Evolutionary conservation across 2,797 vertebrate genomes (phyloP), one percentile per base, ranked within the genome.

Genomic region (Leuciscus waleckii): DNA sequence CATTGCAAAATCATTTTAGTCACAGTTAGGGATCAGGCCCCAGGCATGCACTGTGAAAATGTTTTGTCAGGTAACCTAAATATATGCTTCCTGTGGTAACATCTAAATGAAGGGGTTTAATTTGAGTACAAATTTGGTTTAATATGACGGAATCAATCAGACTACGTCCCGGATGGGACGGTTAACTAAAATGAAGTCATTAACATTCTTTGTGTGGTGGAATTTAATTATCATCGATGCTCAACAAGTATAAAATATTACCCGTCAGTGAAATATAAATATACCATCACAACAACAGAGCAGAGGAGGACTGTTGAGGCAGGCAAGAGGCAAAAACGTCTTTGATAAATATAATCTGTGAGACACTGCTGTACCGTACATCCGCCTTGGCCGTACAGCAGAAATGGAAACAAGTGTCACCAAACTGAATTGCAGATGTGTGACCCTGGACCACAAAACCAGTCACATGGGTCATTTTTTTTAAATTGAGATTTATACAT

Each of bases 11-110:
- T 79, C 0, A 39, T 73, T 69, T 41, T 26, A 35, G 81, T 82
- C 81, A 65, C 37, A 65, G 46, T 80, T 54, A 70, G 68, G 39
- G 43, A 75, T 79, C 61, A 87, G 71, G 46, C 78, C 76, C 58
- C 58, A 46, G 39, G 69, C n/a, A 11, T 46, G 16, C 13, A 63
- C 54, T 49, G 56, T 49, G 29, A 41, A 74, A 46, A 74, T 74
- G 8, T 35, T 82, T 61, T 61, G 26, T 82, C 51, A 73, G 51
- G 54, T 58, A 46, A 29, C 21, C 32, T 11, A 82, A 82, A 71
- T 71, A 46, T 49, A 5, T 61, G 26, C 37, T 61, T 71, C 19
- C 26, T 73, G 54, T 82, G 39, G 56, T 43, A 73, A 61, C 69
- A 43, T 29, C 2, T 23, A 54, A 39, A n/a, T 26, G 1, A 11